Conservation (phyloP, 2,888 invertebrate species). For the Drosophila atripex region DNA sequence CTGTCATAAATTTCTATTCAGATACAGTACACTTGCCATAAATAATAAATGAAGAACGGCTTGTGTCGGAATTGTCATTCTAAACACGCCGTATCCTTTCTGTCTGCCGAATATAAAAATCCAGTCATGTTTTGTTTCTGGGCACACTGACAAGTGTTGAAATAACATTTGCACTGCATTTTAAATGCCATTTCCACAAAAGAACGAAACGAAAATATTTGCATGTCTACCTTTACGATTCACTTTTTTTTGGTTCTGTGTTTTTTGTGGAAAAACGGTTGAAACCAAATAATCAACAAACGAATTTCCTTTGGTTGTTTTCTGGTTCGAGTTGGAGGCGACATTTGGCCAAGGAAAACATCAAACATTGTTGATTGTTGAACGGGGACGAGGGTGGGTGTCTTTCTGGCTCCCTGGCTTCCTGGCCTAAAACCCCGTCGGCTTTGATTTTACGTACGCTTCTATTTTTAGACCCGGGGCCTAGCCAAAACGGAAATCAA, state of each 20-base stretch:
- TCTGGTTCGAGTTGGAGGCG: conserved; percentile 17
- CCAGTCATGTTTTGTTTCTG: conserved; percentile 28
- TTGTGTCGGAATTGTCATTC: conserved; percentile 33
- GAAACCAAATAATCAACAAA: conserved; percentile 40
- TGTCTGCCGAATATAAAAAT: conserved; percentile 11
- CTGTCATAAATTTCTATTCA: not conserved
- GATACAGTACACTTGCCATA: conserved; percentile 33
- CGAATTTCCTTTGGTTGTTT: conserved; percentile 31
- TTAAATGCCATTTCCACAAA: conserved; percentile 37
- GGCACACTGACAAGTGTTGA: conserved; percentile 51
- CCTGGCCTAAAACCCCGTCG: not conserved
- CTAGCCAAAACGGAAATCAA: conserved; percentile 57
- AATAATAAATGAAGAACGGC: conserved; percentile 36
- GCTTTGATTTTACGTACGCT: conserved; percentile 24
- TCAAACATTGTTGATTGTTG: conserved; percentile 38
- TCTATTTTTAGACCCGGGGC: conserved; percentile 42
- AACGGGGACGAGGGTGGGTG: conserved; percentile 12
- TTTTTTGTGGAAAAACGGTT: conserved; percentile 5
- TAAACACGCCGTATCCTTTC: conserved; percentile 23
- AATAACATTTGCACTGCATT: conserved; percentile 56
- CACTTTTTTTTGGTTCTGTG: conserved; percentile 5
- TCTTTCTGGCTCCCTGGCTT: not conserved
- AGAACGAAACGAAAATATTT: conserved; percentile 2
- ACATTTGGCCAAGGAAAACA: conserved; percentile 38
- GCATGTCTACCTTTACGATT: not conserved